phyloP scores from a whole-genome alignment of 2,797 vertebrate species.

The Pristis pectinata region DNA sequence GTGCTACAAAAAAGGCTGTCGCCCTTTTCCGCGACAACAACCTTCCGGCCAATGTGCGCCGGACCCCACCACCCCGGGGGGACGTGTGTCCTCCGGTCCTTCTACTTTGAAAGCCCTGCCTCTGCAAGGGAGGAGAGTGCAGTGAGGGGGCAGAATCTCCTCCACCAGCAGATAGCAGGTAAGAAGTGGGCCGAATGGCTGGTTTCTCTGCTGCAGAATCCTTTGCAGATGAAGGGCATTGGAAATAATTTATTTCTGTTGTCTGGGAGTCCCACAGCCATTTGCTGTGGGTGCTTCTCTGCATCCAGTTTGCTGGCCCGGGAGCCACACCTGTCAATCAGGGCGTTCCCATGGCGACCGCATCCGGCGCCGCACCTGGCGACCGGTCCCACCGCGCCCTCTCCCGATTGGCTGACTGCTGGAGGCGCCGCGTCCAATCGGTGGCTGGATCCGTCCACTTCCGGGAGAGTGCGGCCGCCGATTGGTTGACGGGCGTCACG shows the following conservation, averaged over 20 bases:
- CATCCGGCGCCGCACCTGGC: conserved; percentile 50
- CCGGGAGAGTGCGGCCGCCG: background rate
- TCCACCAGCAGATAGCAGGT: no score
- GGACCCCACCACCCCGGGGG: no score
- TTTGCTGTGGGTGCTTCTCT: background rate
- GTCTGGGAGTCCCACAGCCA: background rate
- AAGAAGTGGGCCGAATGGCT: background rate
- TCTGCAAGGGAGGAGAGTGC: no score
- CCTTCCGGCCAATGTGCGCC: no score
- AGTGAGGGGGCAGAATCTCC: no score
- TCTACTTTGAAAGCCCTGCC: no score
- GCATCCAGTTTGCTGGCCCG: background rate
- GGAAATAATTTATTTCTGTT: background rate
- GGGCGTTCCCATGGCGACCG: conserved; percentile 66
- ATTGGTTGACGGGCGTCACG: background rate
- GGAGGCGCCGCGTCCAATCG: background rate
- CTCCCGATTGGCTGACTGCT: background rate
- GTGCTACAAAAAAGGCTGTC: no score
- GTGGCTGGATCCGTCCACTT: background rate
- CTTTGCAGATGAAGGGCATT: background rate
- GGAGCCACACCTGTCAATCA: conserved; percentile 16
- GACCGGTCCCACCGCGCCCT: background rate
- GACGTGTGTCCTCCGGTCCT: no score
- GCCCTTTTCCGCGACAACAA: no score
- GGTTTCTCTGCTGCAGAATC: no score